Base-by-base conservation (phyloP, 2,797 vertebrate species). In the Hyperoplus immaculatus region DNA sequence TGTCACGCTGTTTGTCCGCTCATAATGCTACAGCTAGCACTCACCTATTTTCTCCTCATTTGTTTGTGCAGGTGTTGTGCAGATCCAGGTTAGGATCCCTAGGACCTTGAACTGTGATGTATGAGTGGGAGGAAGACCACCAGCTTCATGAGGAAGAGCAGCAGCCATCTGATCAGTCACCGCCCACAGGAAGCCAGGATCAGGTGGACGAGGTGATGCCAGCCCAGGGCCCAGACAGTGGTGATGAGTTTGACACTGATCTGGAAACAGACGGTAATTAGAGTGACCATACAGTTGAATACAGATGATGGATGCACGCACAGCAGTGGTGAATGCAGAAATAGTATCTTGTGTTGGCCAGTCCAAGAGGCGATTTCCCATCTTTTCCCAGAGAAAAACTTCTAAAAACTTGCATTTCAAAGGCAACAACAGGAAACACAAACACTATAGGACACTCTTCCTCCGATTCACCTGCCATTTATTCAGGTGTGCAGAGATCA, bases 211-310 rank as follows among this genome's bases (percentile, higher is more conserved):
- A 29, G 39, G 18, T 21, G 58, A 11, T 13, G 16, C 3, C 39
- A 4, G 43, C 15, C 58, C n/a, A 45, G 39, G 41, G 1, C 16
- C 47, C 36, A 11, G n/a, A 62, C 51, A 29, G 39, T 18, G 45
- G 36, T 15, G 69, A 61, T 6, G 75, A 84, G 41, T 80, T 57
- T 56, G 83, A 80, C 62, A 70, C 78, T 12, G 81, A 87, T 21
- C 72, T 87, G 69, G 83, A 87, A 42, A 61, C 54, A 43, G 66
- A 80, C 1, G 5, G 85, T 82, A 51, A 10, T 70, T 43, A 49
- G 36, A 53, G 53, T 12, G 4, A 61, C 5, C 21, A 42, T 2
- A 21, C 14, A 6, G 14, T 12, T 66, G 1, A 16, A 6, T 14
- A 16, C 29, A 29, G 29, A 41, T 4, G 10, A 50, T 50, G 3